These are phyloP conservation scores for Phocoena phocoena DNA, from an alignment of 2,113 vertebrate genomes.

Conservation along the genomic window DNA sequence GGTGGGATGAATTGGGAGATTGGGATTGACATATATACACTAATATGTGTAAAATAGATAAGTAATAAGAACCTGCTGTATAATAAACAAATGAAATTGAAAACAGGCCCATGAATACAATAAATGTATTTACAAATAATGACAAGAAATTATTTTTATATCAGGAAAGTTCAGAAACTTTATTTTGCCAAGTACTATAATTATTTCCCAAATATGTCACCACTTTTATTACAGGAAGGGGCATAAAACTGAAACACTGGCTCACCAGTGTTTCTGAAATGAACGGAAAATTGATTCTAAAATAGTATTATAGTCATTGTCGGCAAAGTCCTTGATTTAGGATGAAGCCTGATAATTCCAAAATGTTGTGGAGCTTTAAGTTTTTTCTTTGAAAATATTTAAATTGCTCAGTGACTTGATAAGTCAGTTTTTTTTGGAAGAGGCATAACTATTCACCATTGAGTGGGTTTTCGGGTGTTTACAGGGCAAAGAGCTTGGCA, in stretches of 20 bases:
- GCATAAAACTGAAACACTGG: background rate
- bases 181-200: background rate
- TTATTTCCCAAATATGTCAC: background rate
- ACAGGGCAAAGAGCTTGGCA: background rate
- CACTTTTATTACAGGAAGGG: background rate
- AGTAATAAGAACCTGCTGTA: no score
- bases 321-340: background rate
- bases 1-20: no score
- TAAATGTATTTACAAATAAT: background rate
- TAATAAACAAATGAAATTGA: no score
- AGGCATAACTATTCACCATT: background rate
- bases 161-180: background rate
- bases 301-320: background rate
- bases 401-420: background rate
- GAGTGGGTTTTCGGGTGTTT: background rate
- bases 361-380: background rate
- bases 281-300: slow-evolving; percentile 3
- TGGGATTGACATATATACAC: no score
- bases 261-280: background rate
- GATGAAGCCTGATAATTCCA: background rate
- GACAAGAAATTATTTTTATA: background rate
- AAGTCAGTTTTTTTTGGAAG: background rate
- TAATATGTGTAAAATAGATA: no score
- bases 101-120: background rate
- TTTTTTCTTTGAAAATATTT: slow-evolving; percentile 42